Evolutionary conservation across 2,888 invertebrate species (phyloP), one percentile per base, ranked within the genome.

Genomic region (Globia sparganii): DNA sequence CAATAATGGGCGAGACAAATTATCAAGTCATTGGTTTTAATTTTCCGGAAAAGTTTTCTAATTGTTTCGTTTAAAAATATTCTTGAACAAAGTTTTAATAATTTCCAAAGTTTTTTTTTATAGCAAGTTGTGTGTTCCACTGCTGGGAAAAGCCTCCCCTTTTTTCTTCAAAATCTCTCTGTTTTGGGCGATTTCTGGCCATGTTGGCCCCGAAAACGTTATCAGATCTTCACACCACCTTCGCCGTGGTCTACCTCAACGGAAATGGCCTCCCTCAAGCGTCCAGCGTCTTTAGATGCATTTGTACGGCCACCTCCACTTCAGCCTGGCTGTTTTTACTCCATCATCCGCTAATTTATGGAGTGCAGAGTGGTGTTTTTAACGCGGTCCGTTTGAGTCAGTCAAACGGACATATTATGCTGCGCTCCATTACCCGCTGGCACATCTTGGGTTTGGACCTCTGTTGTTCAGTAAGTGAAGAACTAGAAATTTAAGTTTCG

Each of bases 11-110:
- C 25, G 43, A 37, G 58, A 80, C 69, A 78, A 75, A 77, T 76
- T 72, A 78, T 75, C 75, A 70, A 85, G 31, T 71, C 77, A 77
- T 64, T 77, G 70, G 66, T 82, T 83, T 77, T 72, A 75, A 76
- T 77, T 72, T 61, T 21, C 18, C 18, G 15, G 53, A 61, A 68
- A 72, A 62, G 18, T 40, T 11, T 58, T 65, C 18, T 40, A 56
- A 31, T 56, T 84, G 56, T 69, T 68, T 9, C 25, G 13, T 59
- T 15, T 49, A 66, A 65, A 59, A 58, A 43, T 4, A 67, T 62
- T 73, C 18, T 25, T 37, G 8, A 43, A 31, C 2, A 61, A 53
- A 58, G 2, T 31, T 66, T 43, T 31, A 9, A 40, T 40, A 34
- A 64, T 58, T 66, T 40, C 4, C 0, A 43, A 13, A 43, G 43